A percentile compares a stretch with the other conserved stretches of the same genome.
These are phyloP conservation scores for Drosophila micromelanica DNA, from an alignment of 1,140 invertebrate species.

Conservation along the genomic window DNA sequence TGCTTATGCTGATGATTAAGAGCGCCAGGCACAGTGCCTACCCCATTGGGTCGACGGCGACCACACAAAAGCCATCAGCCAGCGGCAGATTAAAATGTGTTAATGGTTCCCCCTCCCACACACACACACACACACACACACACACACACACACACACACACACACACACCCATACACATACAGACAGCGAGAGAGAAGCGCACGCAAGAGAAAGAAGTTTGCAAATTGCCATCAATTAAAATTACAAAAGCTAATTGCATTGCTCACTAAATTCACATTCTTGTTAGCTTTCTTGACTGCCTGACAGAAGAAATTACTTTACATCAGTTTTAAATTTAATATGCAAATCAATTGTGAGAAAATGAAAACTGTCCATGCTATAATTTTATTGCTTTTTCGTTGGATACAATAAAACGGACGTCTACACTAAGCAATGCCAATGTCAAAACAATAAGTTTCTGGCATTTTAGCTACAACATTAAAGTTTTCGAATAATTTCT, in stretches of 20 bases:
- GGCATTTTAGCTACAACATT: constrained; percentile 42
- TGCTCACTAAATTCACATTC: constrained; percentile 32
- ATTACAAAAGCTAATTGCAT: constrained; percentile 62
- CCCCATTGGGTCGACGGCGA: constrained; percentile 30
- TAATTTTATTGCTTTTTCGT: background rate
- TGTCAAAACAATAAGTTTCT: constrained; percentile 19
- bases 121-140: constrained; percentile 1
- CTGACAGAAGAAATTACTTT: constrained; percentile 3
- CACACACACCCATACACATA: background rate
- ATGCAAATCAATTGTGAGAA: constrained; percentile 46
- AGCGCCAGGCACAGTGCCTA: constrained; percentile 35
- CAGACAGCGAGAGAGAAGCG: background rate
- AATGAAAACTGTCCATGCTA: background rate
- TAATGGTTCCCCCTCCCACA: constrained; percentile 53
- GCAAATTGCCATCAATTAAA: constrained; percentile 78
- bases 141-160: background rate
- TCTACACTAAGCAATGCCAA: background rate
- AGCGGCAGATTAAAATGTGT: constrained; percentile 80
- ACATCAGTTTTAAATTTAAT: constrained; percentile 41
- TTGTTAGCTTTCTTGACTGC: constrained; percentile 13
- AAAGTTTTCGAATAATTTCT: constrained; percentile 51
- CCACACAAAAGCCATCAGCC: constrained; percentile 75
- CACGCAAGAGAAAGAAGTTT: constrained; percentile 14
- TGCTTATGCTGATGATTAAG: constrained; percentile 81
- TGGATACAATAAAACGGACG: constrained; percentile 4